Percentiles rank a stretch among this genome's conserved stretches.
phyloP scores from a whole-genome alignment of 53 echinoderm and acorn worm species.

The Zoroaster sp. region DNA sequence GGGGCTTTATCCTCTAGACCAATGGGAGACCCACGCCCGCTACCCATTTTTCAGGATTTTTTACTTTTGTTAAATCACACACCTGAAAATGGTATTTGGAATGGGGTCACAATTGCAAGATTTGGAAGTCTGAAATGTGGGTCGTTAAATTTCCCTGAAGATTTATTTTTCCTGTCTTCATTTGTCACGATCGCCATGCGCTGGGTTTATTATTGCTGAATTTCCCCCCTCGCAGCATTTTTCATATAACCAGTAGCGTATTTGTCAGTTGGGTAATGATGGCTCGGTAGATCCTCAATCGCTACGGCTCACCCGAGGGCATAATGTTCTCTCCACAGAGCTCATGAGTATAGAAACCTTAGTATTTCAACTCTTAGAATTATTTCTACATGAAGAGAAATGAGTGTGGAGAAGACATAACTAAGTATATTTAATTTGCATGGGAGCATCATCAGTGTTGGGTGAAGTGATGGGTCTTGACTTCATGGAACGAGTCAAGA shows the following conservation, averaged over 20 bases:
- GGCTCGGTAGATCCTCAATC: not conserved
- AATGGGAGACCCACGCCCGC: too few species aligned
- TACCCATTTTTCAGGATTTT: too few species aligned
- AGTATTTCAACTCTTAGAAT: not conserved
- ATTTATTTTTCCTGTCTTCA: too few species aligned
- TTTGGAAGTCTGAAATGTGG: too few species aligned
- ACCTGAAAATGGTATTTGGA: too few species aligned
- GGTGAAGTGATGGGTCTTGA: not conserved
- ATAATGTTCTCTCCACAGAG: not conserved
- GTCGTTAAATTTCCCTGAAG: too few species aligned
- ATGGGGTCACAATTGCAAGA: too few species aligned
- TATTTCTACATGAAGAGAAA: conserved; percentile 15
- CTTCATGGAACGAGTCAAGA: conserved; percentile 2
- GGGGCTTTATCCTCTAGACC: too few species aligned
- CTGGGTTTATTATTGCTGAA: not conserved
- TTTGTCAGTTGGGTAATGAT: not conserved
- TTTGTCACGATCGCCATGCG: too few species aligned
- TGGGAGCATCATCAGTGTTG: not conserved
- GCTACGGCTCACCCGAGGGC: not conserved
- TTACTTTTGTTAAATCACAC: too few species aligned
- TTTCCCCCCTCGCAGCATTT: not conserved
- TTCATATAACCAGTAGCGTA: not conserved
- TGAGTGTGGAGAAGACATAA: not conserved
- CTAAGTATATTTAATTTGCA: not conserved
- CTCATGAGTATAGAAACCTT: not conserved